Base-by-base conservation (phyloP, 2,113 vertebrate genomes). In the Synchiropus splendidus region DNA sequence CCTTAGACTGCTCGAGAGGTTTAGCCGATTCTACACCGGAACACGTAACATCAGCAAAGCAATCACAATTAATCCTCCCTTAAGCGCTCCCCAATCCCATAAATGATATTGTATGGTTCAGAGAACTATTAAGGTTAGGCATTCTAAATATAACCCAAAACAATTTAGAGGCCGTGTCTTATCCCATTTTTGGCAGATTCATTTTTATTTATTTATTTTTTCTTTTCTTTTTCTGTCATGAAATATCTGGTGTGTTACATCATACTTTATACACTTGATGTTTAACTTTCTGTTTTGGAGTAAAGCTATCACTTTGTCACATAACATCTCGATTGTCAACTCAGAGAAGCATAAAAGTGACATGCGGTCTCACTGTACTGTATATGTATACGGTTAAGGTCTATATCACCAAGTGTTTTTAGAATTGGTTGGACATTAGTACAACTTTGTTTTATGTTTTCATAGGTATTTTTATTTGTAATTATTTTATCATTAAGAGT, bases 41-140 rank as follows among this genome's bases (percentile, higher is more conserved):
- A 67, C 67, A 69, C 68, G n/a, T n/a, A n/a, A n/a, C n/a, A n/a
- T 67, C 42, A 57, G 47, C 55, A 49, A 49, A 46, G 72, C 66
- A 62, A 76, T 80, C 60, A 77, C 58, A 33, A 61, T 49, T 84
- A 86, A 86, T 83, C 82, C 80, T 64, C 51, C 68, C 36, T 61
- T 76, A 82, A 82, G 56, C 54, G 18, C 57, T 48, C 53, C 45
- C 53, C 47, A 83, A 81, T 83, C 80, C 62, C 55, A 72, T 76
- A 73, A 79, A 64, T 11, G 18, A 65, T 70, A 73, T 75, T 77
- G 67, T 72, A 72, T 61, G 43, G 61, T 47, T 55, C 42, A 44
- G 33, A 18, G 31, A 54, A 45, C 49, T 63, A n/a, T n/a, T n/a
- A 61, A 64, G 63, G 49, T 64, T 6, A 27, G 13, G 4, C 10